Percentiles rank a stretch among this genome's conserved stretches.
Evolutionary conservation across 2,113 vertebrate genomes (phyloP).

Genomic region (Gulo gulo): DNA sequence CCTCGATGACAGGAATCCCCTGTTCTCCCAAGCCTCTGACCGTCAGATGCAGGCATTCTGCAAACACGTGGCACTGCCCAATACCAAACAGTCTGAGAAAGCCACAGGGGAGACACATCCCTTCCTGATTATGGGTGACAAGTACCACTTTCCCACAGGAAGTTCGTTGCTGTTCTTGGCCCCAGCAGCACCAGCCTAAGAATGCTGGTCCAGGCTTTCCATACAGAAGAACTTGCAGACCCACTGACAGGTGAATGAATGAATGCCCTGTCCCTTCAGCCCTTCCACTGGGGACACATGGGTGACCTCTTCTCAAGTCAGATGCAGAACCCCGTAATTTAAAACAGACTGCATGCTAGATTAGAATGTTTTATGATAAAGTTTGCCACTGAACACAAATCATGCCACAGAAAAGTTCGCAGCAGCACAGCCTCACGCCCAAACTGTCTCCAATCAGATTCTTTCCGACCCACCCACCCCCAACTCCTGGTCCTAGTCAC

Average conservation of each 20-base stretch:
- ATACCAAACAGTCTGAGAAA: background rate
- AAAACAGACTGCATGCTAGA: background rate
- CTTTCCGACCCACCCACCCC: background rate
- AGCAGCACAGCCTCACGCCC: background rate
- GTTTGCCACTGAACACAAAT: background rate
- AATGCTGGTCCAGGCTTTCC: background rate
- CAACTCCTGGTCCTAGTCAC: conserved; percentile 34
- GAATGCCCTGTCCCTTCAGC: background rate
- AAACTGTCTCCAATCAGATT: no score
- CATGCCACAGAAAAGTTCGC: rapidly evolving
- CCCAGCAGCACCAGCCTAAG: no score
- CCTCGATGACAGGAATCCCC: background rate
- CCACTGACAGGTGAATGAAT: background rate
- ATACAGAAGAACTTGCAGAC: background rate
- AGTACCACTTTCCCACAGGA: no score
- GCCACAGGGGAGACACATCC: rapidly evolving
- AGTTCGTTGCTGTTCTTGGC: background rate
- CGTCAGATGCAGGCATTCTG: background rate
- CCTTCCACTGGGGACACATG: background rate
- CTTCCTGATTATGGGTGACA: background rate
- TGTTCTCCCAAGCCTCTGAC: background rate
- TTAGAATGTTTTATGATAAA: background rate
- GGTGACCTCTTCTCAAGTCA: background rate
- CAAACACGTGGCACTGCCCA: background rate
- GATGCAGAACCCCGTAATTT: background rate